These are phyloP conservation scores for Papilio aristodemus DNA, from an alignment of 1,140 invertebrate species.

Conservation along the genomic window DNA sequence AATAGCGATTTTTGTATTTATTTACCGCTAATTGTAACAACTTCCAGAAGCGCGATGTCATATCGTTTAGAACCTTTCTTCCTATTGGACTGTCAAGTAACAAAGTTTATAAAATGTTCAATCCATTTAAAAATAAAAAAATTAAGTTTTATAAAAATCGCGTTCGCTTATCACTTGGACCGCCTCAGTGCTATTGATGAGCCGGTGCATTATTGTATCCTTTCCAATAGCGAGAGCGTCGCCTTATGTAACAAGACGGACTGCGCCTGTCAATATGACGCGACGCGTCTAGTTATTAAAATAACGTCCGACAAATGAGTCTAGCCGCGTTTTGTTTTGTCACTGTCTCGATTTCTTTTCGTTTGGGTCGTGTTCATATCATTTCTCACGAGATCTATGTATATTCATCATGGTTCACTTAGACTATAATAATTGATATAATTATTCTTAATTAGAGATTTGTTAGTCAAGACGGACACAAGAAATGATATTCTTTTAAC, in stretches of 20 bases:
- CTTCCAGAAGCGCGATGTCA: background rate
- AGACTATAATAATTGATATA: too few relatives aligned
- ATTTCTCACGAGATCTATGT: background rate
- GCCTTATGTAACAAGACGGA: constrained; percentile 39
- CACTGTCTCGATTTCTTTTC: constrained; percentile 32
- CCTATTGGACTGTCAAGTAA: too few relatives aligned
- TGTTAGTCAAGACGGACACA: too few relatives aligned
- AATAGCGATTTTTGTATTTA: background rate
- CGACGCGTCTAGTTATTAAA: constrained; percentile 33
- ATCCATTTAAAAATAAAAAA: background rate
- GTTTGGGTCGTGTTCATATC: background rate
- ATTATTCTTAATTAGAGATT: too few relatives aligned
- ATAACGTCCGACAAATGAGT: constrained; percentile 31
- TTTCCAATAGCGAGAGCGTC: constrained; percentile 38
- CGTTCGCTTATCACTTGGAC: constrained; percentile 20
- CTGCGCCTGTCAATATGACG: constrained; percentile 30
- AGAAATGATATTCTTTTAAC: too few relatives aligned
- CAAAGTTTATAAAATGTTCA: too few relatives aligned
- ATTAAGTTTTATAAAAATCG: background rate
- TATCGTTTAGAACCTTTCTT: too few relatives aligned
- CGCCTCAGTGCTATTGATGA: constrained; percentile 36
- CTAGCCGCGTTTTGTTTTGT: constrained; percentile 26
- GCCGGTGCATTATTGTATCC: constrained; percentile 37
- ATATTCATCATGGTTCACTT: too few relatives aligned
- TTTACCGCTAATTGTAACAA: too few relatives aligned